Base-by-base conservation (phyloP, 2,113 vertebrate species). In the Chiloscyllium plagiosum region DNA sequence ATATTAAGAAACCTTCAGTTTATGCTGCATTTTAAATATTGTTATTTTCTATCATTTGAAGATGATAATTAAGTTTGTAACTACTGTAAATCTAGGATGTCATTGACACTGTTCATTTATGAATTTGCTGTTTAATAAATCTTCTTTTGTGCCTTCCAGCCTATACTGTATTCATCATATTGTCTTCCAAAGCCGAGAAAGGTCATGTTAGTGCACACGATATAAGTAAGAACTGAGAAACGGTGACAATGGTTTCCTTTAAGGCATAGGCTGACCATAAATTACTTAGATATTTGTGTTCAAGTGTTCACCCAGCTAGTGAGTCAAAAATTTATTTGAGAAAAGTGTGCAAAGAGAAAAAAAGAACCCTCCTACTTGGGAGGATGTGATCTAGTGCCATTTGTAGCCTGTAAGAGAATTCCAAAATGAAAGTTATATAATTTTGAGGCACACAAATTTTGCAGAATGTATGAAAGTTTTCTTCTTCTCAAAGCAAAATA, bases 81-180 rank as follows among this genome's bases (percentile, higher is more conserved):
- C 89, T 93, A 66, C 89, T 93, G 89, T 93, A 93, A 93, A 68
- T 93, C 89, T 66, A 92, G 15, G 61, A 5, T 93, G 89, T 93
- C 89, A 66, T 65, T 42, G 61, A 2, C 22, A 20, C 61, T 66
- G n/a, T 93, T 68, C 89, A 93, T 93, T 93, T 93, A 93, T 93
- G 61, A 66, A 68, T 66, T 42, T n/a, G 8, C 61, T 68, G 61
- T 93, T 93, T 93, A 93, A 93, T 93, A 93, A 93, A 93, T 93
- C 61, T 93, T 93, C 56, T 66, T 20, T 68, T 33, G 33, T 66
- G 61, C n/a, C 33, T 93, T 66, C n/a, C 6, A 93, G 61, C n/a
- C 61, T 20, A 37, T 37, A n/a, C 89, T 37, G 33, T 20, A n/a
- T 42, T 93, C 89, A 93, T 93, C 65, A 33, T n/a, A 37, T 93